Evolutionary conservation across 2,113 vertebrate genomes (phyloP).

Genomic region (Malurus elegans): DNA sequence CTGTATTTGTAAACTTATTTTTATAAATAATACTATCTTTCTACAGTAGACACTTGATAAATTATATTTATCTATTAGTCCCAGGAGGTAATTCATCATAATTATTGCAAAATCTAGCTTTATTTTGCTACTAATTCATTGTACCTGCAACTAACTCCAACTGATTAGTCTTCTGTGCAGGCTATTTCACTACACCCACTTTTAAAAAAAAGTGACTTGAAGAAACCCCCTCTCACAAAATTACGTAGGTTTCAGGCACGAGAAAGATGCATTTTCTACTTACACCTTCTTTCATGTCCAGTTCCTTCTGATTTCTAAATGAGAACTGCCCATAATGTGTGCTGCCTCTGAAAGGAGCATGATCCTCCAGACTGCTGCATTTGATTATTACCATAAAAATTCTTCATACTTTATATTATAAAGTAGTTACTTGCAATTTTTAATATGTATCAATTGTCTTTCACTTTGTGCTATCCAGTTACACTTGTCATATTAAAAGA

Average conservation of each 20-base stretch:
- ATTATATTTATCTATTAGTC: background rate
- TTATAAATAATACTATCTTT: background rate
- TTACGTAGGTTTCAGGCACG: background rate
- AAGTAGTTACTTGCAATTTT: background rate
- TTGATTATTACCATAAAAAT: background rate
- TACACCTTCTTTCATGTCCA: background rate
- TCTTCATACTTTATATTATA: background rate
- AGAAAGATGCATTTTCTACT: background rate
- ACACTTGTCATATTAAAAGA: background rate
- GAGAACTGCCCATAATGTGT: background rate
- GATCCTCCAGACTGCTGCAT: background rate
- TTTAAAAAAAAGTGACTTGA: background rate
- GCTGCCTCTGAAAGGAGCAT: background rate
- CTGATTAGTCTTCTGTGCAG: background rate
- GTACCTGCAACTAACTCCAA: background rate
- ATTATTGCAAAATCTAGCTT: background rate
- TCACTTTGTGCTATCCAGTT: background rate
- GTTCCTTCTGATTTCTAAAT: background rate
- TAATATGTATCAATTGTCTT: background rate
- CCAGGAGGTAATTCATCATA: background rate
- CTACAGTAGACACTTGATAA: background rate
- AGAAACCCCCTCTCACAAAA: background rate
- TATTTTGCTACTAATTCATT: background rate
- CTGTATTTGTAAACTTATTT: background rate
- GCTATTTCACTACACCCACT: background rate